Conservation (phyloP, 2,797 vertebrate species). For the Coendou prehensilis region DNA sequence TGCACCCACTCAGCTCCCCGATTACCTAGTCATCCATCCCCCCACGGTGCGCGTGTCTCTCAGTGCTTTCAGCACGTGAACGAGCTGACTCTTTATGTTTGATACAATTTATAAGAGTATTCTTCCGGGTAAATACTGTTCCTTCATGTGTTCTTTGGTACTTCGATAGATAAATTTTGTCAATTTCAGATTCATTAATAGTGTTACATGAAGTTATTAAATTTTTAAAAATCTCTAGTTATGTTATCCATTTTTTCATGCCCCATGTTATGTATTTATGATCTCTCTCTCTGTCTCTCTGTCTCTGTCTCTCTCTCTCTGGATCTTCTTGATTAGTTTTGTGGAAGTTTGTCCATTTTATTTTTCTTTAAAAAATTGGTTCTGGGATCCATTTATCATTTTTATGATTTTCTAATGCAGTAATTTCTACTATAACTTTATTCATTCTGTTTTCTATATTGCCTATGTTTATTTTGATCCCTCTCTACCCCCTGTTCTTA, state of each 20-base stretch:
- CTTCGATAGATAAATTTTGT: background rate
- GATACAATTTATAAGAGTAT: slow-evolving; percentile 29
- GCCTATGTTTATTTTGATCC: background rate
- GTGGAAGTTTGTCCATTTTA: background rate
- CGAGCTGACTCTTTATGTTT: background rate
- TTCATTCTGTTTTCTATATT: background rate
- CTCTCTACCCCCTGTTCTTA: background rate
- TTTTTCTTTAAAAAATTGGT: background rate
- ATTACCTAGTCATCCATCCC: background rate
- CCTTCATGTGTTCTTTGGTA: background rate
- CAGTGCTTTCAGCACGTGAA: background rate
- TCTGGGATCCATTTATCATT: slow-evolving; percentile 30
- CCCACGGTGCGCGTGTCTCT: background rate
- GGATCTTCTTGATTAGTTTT: background rate
- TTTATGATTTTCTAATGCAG: slow-evolving; percentile 43
- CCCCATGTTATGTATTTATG: background rate
- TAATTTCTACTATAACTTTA: background rate
- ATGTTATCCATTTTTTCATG: background rate
- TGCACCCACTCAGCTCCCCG: background rate
- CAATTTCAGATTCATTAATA: slow-evolving; percentile 51
- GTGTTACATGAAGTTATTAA: background rate
- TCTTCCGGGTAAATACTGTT: background rate
- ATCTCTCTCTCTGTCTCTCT: background rate
- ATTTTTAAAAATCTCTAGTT: background rate
- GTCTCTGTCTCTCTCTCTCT: background rate